A percentile compares a stretch with the other conserved stretches of the same genome.
Evolutionary conservation across 2,113 vertebrate genomes (phyloP).

Genomic region (Nyctereutes procyonoides): DNA sequence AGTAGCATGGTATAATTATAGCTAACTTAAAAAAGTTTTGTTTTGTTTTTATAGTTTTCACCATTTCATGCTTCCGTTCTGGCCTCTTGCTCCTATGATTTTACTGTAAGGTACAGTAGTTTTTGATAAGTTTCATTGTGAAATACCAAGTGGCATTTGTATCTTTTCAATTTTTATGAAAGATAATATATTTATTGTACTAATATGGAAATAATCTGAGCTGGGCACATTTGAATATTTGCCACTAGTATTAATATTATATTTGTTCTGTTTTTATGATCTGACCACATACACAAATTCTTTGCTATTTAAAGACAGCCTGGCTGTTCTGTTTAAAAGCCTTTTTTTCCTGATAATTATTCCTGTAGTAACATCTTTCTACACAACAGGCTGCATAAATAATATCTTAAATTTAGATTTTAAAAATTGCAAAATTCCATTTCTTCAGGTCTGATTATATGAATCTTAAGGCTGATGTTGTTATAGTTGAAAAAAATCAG

Average conservation of each 20-base stretch:
- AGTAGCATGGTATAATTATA: conserved; percentile 26
- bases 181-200: conserved; percentile 44
- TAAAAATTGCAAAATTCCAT: neutral
- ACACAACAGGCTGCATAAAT: neutral
- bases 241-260: conserved; percentile 5
- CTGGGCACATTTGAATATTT: conserved; percentile 34
- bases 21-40: conserved; percentile 40
- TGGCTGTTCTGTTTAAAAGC: conserved; percentile 9
- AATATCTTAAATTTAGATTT: neutral
- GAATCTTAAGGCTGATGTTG: neutral
- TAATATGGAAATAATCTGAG: conserved; percentile 49
- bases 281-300: neutral
- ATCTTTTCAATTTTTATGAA: conserved; percentile 45
- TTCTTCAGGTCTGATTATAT: neutral
- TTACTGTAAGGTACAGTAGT: conserved; percentile 94
- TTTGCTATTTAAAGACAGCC: conserved; percentile 59
- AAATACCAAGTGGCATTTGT: conserved; percentile 7
- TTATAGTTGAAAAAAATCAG: neutral
- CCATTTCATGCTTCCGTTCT: conserved; percentile 91
- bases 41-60: conserved; percentile 92
- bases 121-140: conserved; percentile 62
- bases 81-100: conserved; percentile 98
- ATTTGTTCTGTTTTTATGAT: conserved; percentile 64
- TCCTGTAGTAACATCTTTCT: conserved; percentile 60
- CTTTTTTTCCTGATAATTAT: conserved; percentile 65